phyloP scores from a whole-genome alignment of 2,888 invertebrate genomes.

The Leptopilina myrica region DNA sequence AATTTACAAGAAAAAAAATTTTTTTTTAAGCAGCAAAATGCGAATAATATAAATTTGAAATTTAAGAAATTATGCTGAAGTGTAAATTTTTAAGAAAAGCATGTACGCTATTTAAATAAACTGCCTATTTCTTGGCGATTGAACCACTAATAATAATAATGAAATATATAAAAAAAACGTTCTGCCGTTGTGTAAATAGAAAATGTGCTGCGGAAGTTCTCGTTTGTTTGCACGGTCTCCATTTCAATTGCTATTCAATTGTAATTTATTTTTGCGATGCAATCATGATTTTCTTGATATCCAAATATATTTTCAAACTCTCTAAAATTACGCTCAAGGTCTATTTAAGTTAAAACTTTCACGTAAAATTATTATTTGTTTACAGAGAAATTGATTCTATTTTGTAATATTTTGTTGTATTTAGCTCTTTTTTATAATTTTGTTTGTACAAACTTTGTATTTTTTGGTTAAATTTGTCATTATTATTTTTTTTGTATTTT shows the following conservation, averaged over 20 bases:
- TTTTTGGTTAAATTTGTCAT: neutral
- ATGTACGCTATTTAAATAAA: constrained; percentile 53
- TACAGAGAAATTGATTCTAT: neutral
- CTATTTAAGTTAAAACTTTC: neutral
- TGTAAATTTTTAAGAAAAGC: constrained; percentile 50
- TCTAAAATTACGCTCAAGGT: constrained; percentile 20
- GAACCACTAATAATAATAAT: constrained; percentile 51
- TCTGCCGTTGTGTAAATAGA: constrained; percentile 41
- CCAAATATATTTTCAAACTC: constrained; percentile 11
- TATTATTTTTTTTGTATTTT: neutral
- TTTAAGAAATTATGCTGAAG: neutral
- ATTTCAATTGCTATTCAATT: neutral
- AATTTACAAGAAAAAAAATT: neutral
- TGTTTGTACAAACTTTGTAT: neutral
- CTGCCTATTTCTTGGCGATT: constrained; percentile 55
- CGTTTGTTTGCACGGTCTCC: constrained; percentile 35
- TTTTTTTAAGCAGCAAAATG: neutral
- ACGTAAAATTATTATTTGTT: neutral
- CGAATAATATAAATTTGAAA: constrained; percentile 21
- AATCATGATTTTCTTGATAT: neutral
- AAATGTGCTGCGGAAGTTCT: constrained; percentile 39
- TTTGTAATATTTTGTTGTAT: neutral
- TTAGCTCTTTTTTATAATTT: neutral
- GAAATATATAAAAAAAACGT: constrained; percentile 30
- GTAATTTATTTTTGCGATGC: constrained; percentile 25